Evolutionary conservation across 2,888 invertebrate genomes (phyloP).

Genomic region (Caenorhabditis japonica): DNA sequence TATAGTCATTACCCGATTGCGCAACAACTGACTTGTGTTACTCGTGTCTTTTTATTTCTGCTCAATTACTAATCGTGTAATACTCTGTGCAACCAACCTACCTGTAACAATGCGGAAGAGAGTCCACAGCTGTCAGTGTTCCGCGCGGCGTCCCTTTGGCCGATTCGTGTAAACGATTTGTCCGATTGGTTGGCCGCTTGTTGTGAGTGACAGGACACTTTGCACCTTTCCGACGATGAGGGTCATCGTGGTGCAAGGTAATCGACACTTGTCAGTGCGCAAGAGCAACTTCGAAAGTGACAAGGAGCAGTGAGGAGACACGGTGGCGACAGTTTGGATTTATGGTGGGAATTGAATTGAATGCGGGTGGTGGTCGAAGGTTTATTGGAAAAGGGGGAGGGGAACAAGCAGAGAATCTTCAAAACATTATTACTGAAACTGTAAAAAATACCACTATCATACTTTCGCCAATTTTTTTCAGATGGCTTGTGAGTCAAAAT

Average conservation of each 20-base stretch:
- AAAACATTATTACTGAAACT: too few relatives aligned
- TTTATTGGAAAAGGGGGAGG: too few relatives aligned
- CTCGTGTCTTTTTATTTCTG: too few relatives aligned
- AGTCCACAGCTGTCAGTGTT: conserved; percentile 30
- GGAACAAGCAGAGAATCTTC: too few relatives aligned
- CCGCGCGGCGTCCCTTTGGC: conserved; percentile 39
- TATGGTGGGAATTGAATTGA: conserved; percentile 44
- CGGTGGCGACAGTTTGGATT: conserved; percentile 36
- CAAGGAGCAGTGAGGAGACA: conserved; percentile 19
- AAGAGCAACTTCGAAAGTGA: conserved; percentile 41
- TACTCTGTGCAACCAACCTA: conserved; percentile 12
- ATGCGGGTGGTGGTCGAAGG: too few relatives aligned
- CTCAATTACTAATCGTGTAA: conserved; percentile 32
- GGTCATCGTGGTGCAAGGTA: conserved; percentile 33
- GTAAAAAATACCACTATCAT: too few relatives aligned
- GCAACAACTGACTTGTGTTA: conserved; percentile 40
- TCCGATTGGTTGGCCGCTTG: conserved; percentile 34
- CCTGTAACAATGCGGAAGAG: conserved; percentile 33
- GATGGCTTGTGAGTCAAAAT: too few relatives aligned
- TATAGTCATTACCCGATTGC: conserved; percentile 22
- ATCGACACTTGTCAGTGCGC: conserved; percentile 29
- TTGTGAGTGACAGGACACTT: conserved; percentile 52
- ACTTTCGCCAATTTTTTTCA: too few relatives aligned
- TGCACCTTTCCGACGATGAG: conserved; percentile 54
- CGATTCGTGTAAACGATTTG: conserved; percentile 54